These are phyloP conservation scores for Harpagifer antarcticus DNA, from an alignment of 2,797 vertebrate genomes.

Conservation along the genomic window DNA sequence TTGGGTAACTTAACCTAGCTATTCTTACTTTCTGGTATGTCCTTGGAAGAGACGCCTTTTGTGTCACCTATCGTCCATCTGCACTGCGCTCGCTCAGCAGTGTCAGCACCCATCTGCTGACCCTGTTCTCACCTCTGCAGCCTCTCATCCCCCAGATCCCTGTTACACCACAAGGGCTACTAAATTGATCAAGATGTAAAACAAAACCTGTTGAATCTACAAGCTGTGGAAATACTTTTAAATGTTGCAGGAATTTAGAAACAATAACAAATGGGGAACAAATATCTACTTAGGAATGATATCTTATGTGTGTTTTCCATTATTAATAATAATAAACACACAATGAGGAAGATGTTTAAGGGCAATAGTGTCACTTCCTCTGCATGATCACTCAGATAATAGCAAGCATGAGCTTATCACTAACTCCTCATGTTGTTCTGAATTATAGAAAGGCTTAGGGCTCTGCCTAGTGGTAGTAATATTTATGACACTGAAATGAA, in stretches of 20 bases:
- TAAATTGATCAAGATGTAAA: constrained; percentile 54
- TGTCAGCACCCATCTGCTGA: constrained; percentile 65
- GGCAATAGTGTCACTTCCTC: constrained; percentile 5
- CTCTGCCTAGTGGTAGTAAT: constrained; percentile 72
- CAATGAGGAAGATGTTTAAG: not conserved
- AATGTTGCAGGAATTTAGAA: constrained; percentile 3
- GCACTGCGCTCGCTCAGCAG: constrained; percentile 45
- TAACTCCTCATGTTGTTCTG: constrained; percentile 9
- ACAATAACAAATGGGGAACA: constrained; percentile 4
- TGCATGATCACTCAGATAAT: constrained; percentile 21
- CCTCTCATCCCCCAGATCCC: constrained; percentile 63
- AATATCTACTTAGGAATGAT: not conserved
- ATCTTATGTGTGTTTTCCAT: constrained; percentile 4
- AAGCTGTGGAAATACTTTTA: constrained; percentile 7
- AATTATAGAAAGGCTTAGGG: constrained; percentile 45
- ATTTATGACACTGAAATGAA: constrained; percentile 62
- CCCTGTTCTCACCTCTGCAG: constrained; percentile 59
- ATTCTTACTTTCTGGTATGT: constrained; percentile 25
- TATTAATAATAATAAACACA: not conserved
- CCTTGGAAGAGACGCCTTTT: constrained; percentile 21
- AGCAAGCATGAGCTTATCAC: constrained; percentile 17
- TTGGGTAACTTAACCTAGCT: constrained; percentile 10
- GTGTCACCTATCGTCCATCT: constrained; percentile 51
- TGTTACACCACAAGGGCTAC: constrained; percentile 60
- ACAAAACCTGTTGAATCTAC: constrained; percentile 32